A percentile compares a stretch with the other conserved stretches of the same genome.
Evolutionary conservation across 2,888 invertebrate species (phyloP).

Genomic region (Steromphala cineraria): DNA sequence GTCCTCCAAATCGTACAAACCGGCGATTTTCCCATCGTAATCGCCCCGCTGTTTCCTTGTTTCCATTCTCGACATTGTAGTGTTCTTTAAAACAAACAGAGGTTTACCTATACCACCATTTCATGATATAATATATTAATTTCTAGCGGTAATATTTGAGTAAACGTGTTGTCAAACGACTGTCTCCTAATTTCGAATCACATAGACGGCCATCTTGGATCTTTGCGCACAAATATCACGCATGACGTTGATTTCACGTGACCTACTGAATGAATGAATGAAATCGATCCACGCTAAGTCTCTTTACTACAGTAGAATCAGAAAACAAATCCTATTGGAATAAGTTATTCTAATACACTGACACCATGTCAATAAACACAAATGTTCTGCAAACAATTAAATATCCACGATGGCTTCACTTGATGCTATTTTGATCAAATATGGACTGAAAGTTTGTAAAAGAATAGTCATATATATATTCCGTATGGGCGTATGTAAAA

Average conservation of each 20-base stretch:
- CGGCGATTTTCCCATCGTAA: slow-evolving; percentile 77
- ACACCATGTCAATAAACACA: no score
- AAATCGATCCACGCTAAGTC: neutral
- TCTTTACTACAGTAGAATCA: no score
- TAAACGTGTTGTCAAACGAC: slow-evolving; percentile 16
- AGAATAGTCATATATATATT: no score
- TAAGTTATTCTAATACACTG: no score
- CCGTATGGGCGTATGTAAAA: no score
- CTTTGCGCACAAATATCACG: slow-evolving; percentile 5
- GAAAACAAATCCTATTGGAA: no score
- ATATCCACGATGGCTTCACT: no score
- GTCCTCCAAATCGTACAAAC: slow-evolving; percentile 97
- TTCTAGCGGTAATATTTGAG: neutral
- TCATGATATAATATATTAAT: neutral
- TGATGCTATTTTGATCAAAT: no score
- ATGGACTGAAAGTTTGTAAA: no score
- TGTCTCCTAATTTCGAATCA: slow-evolving; percentile 19
- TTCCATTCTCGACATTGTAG: slow-evolving; percentile 46
- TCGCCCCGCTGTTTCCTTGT: slow-evolving; percentile 59
- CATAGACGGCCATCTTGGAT: slow-evolving; percentile 20
- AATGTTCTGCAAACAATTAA: no score
- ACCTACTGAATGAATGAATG: slow-evolving; percentile 2
- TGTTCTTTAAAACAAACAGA: neutral
- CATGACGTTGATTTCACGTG: slow-evolving; percentile 6
- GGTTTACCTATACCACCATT: neutral